A percentile compares a stretch with the other conserved stretches of the same genome.
Evolutionary conservation across 2,888 invertebrate species (phyloP).

Genomic region (Operophtera brumata): DNA sequence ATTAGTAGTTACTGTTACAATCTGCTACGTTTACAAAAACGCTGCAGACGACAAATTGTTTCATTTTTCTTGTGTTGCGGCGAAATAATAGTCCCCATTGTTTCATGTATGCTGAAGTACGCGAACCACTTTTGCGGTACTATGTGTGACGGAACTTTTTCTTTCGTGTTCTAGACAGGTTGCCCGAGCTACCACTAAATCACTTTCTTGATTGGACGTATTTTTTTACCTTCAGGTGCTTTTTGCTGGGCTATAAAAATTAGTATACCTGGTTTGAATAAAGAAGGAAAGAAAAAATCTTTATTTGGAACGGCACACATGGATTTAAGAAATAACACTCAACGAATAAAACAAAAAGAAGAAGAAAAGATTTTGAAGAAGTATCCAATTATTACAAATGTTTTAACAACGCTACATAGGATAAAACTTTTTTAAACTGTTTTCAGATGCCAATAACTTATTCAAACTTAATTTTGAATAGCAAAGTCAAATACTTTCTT

Average conservation of each 20-base stretch:
- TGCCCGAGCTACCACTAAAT: slow-evolving; percentile 1
- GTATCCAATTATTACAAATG: too few relatives aligned
- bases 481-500: too few relatives aligned
- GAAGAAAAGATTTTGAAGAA: too few relatives aligned
- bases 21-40: slow-evolving; percentile 50
- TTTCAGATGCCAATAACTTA: too few relatives aligned
- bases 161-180: slow-evolving; percentile 7
- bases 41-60: slow-evolving; percentile 44
- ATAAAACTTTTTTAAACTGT: too few relatives aligned
- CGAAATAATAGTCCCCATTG: slow-evolving; percentile 28
- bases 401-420: too few relatives aligned
- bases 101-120: slow-evolving; percentile 29
- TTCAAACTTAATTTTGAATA: too few relatives aligned
- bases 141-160: slow-evolving; percentile 15
- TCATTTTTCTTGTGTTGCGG: slow-evolving; percentile 33
- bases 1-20: slow-evolving; percentile 27
- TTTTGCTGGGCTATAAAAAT: not conserved
- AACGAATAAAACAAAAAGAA: too few relatives aligned
- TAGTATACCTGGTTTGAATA: too few relatives aligned
- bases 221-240: not conserved
- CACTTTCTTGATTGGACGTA: slow-evolving; percentile 3
- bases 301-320: too few relatives aligned
- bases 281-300: too few relatives aligned
- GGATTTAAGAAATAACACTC: too few relatives aligned
- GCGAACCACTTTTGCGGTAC: slow-evolving; percentile 20